Conservation (phyloP, 64 coral and sea anemone species). For the Pocillopora damicornis region DNA sequence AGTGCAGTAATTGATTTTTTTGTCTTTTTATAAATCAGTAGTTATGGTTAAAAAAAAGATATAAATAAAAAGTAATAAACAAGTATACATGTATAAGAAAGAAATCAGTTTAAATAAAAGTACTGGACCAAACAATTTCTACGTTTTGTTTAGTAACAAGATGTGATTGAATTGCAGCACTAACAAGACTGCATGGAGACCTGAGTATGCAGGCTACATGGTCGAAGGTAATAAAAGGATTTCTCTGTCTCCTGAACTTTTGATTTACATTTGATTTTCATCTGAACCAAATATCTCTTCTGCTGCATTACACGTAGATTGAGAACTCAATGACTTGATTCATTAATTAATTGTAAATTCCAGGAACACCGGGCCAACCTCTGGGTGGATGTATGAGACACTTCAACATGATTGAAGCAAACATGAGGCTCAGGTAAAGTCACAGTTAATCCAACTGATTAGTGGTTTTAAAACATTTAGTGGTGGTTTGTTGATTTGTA, state of each 20-base stretch:
- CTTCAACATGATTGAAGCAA: conserved; percentile 96
- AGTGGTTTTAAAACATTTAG: neutral
- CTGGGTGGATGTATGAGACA: conserved; percentile 94
- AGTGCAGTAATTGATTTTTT: no score
- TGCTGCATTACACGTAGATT: no score
- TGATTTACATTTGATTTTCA: neutral
- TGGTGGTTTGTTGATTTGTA: no score
- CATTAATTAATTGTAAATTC: neutral
- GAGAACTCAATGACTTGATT: no score
- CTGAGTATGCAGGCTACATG: conserved; percentile 96
- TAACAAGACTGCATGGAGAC: conserved; percentile 91
- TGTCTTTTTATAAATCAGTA: no score
- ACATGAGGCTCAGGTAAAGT: conserved; percentile 82
- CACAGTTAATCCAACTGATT: neutral
- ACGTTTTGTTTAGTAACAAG: no score
- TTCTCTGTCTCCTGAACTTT: neutral
- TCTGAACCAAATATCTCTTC: neutral
- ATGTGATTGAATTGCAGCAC: conserved; percentile 36
- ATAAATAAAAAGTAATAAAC: no score
- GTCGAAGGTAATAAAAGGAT: conserved; percentile 75
- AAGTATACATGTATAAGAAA: no score
- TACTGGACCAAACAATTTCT: no score
- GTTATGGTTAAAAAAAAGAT: no score
- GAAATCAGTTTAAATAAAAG: no score
- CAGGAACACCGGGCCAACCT: conserved; percentile 88